Evolutionary conservation across 2,888 invertebrate genomes (phyloP).

Genomic region (Stegana nigrithorax): DNA sequence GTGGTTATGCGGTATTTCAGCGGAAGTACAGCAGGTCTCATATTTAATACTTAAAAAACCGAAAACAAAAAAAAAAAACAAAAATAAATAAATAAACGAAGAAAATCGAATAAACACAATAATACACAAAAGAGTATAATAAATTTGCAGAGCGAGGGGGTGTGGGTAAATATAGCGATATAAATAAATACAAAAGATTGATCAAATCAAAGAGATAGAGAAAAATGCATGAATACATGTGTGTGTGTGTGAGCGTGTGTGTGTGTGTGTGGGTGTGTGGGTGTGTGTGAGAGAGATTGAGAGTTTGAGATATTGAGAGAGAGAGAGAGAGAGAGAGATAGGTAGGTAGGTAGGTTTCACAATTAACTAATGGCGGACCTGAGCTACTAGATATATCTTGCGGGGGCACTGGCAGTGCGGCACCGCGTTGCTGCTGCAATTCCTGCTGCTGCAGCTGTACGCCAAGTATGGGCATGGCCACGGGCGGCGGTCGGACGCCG

Average conservation of each 20-base stretch:
- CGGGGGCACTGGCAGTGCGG: slow-evolving; percentile 71
- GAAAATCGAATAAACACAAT: too few species aligned
- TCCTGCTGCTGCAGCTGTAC: slow-evolving; percentile 67
- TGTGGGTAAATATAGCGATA: background rate
- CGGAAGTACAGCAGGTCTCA: too few species aligned
- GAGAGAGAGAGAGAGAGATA: background rate
- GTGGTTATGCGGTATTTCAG: too few species aligned
- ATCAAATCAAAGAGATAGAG: background rate
- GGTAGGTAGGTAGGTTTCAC: slow-evolving; percentile 32
- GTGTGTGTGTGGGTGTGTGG: too few species aligned
- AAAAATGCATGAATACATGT: background rate
- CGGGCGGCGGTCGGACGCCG: slow-evolving; percentile 61
- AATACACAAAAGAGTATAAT: too few species aligned
- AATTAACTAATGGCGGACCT: slow-evolving; percentile 64
- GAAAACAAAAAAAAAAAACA: too few species aligned
- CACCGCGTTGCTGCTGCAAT: slow-evolving; percentile 65
- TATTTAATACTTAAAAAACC: too few species aligned
- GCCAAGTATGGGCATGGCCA: slow-evolving; percentile 63
- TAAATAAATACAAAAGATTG: background rate
- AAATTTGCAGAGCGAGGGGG: background rate
- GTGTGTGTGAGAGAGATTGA: background rate
- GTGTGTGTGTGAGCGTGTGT: too few species aligned
- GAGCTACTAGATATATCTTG: slow-evolving; percentile 69
- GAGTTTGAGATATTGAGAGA: background rate
- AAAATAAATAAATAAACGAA: too few species aligned